Base-by-base conservation (phyloP, 2,888 invertebrate genomes). In the Thymelicus acteon region DNA sequence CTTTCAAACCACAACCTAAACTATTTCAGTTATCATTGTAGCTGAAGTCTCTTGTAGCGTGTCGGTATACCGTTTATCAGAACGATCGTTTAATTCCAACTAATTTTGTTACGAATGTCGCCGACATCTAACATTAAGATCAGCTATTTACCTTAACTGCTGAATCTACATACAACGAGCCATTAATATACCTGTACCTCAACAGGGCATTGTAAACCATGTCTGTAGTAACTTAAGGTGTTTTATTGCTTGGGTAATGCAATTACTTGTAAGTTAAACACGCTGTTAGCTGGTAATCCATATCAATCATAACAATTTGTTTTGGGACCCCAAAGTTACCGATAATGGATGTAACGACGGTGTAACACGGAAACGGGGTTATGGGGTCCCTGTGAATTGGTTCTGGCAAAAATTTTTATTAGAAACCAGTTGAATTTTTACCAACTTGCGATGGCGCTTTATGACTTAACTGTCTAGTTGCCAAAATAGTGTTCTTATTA, bases 281-380 rank as follows among this genome's bases (percentile, higher is more conserved):
- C 66, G 57, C 57, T 49, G 39, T 67, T 60, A 67, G 60, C 67
- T 40, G 49, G 66, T 60, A 67, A 67, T 67, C 49, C 60, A 67
- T 67, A 67, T 67, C 67, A 67, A 67, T 67, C 67, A 67, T 67
- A 67, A 60, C 67, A 67, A 67, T 67, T 67, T 67, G 67, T 67
- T 67, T 66, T 60, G 49, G 60, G 60, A 19, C 60, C 60, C 24
- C 67, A 49, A 66, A 66, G 67, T 67, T 67, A 60, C 60, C 39
- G 67, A 60, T 67, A 67, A 49, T 60, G 60, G 58, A 39, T 60
- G 60, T 67, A 60, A 67, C 60, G 60, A 67, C 39, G 67, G 48
- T 60, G 60, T 67, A 48, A 67, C 67, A 67, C 49, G 67, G 49
- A 8, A 67, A 44, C 48, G 15, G 37, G 4, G 12, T 49, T 49